A percentile compares a stretch with the other conserved stretches of the same genome.
Evolutionary conservation across 2,797 vertebrate genomes (phyloP).

Genomic region (Heteromormyrus szaboi): DNA sequence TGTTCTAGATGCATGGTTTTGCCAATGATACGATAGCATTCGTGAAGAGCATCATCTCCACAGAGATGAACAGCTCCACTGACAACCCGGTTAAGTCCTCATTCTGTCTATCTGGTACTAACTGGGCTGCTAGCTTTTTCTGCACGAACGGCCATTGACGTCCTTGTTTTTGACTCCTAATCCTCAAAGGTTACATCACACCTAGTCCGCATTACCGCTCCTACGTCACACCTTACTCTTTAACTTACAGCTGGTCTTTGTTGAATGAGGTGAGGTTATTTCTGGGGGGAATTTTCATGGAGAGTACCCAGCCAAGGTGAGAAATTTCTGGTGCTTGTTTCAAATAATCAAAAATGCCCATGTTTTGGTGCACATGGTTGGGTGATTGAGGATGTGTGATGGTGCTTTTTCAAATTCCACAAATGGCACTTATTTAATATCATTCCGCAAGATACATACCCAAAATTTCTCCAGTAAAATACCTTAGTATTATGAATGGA

Average conservation of each 20-base stretch:
- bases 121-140: neutral
- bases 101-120: neutral
- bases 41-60: slow-evolving; percentile 85
- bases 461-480: neutral
- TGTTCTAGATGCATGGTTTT: slow-evolving; percentile 80
- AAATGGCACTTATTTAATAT: neutral
- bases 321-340: neutral
- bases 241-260: slow-evolving; percentile 85
- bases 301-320: slow-evolving; percentile 94
- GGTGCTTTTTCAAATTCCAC: neutral
- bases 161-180: neutral
- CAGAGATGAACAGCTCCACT: slow-evolving; percentile 94
- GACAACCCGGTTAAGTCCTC: slow-evolving; percentile 94
- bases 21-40: slow-evolving; percentile 89
- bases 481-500: neutral
- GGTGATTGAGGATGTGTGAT: neutral
- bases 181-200: neutral
- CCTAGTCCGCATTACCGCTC: neutral
- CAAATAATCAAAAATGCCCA: slow-evolving; percentile 18
- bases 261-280: slow-evolving; percentile 88
- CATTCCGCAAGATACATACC: neutral
- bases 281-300: slow-evolving; percentile 98
- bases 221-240: neutral
- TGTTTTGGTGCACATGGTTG: neutral
- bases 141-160: neutral